A percentile compares a stretch with the other conserved stretches of the same genome.
Conservation (phyloP, 2,888 invertebrate genomes). For the Apamea crenata region DNA sequence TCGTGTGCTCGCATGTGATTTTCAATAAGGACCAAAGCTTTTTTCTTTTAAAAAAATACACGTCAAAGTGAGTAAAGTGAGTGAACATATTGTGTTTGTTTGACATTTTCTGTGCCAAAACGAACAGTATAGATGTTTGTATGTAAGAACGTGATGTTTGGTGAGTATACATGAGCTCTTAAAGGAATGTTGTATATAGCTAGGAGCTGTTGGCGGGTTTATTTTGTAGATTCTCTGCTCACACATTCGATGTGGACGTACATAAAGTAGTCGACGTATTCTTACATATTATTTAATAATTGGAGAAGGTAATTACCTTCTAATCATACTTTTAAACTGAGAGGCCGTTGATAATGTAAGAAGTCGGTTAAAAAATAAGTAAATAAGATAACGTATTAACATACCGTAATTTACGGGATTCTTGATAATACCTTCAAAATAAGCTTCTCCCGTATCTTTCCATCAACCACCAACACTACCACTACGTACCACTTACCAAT, state of each 20-base stretch:
- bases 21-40: conserved; percentile 40
- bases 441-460: not conserved
- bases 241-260: not conserved
- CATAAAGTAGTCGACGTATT: not conserved
- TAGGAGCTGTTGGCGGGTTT: not conserved
- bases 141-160: conserved; percentile 62
- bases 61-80: conserved; percentile 66
- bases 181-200: conserved; percentile 36
- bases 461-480: no score
- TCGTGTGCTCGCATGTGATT: conserved; percentile 58
- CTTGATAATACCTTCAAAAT: not conserved
- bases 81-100: conserved; percentile 77
- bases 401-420: not conserved
- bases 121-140: conserved; percentile 58
- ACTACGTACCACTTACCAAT: not conserved
- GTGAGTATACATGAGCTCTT: conserved; percentile 58
- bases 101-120: conserved; percentile 71
- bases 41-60: conserved; percentile 32
- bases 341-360: not conserved
- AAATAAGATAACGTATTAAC: not conserved
- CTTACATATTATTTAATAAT: not conserved
- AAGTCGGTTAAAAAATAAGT: not conserved
- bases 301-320: not conserved
- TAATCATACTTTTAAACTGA: not conserved
- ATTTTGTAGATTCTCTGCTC: not conserved